Base-by-base conservation (phyloP, 2,888 invertebrate species). In the Tetranychus piercei region DNA sequence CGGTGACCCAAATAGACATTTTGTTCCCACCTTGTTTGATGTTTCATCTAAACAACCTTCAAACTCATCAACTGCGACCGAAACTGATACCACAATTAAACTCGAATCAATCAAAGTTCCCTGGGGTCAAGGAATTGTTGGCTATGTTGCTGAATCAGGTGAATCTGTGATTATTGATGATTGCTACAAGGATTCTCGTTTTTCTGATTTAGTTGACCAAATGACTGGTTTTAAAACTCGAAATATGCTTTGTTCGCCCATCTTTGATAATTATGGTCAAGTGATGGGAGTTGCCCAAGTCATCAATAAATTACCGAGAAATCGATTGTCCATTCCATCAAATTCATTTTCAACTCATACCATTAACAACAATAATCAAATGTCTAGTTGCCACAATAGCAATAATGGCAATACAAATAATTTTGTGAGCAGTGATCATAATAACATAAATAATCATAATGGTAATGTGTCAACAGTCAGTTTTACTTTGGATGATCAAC, bases 231-330 rank as follows among this genome's bases (percentile, higher is more conserved):
- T 94, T 85, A 89, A 89, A 82, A 95, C 94, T 74, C 88, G 90
- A 83, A 91, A 92, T 75, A 87, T 95, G 79, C 87, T 95, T 77
- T 94, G 94, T 83, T 93, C 94, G 93, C 94, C 94, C 74, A 94
- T 95, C 82, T 91, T 92, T 84, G 94, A 94, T 84, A 90, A 90
- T 82, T 90, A 89, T 80, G 94, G 92, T 65, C 93, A 95, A 83
- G 92, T 96, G 79, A 90, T 96, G 79, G 97, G 96, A 34, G 95
- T 97, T 75, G 96, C 95, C 74, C 95, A 96, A 87, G 90, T 91
- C 83, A 84, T 85, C 80, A 85, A 85, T 81, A 85, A 85, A 79
- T 80, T 6, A 75, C 79, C 71, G 81, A 81, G 44, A 80, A 81
- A 9, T 15, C 43, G 44, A 43, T 71, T 71, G 34, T n/a, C 43